Evolutionary conservation across 2,113 vertebrate genomes (phyloP).

Genomic region (Hyaena hyaena): DNA sequence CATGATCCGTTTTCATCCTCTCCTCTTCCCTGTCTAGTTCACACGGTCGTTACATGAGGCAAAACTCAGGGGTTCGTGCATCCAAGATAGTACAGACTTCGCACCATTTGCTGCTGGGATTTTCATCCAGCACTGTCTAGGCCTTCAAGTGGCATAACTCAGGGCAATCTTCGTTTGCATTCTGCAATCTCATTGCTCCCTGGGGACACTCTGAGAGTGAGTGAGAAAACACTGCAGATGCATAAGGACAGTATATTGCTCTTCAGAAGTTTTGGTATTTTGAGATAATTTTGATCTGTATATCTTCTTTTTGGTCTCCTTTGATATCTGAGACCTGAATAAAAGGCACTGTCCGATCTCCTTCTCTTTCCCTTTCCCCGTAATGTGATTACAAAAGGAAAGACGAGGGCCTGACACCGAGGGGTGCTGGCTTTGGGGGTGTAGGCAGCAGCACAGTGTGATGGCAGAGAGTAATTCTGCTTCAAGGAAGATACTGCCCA

Average conservation of each 20-base stretch:
- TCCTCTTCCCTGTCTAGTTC: neutral
- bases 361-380: conserved; percentile 76
- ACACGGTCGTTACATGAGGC: neutral
- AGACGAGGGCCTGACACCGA: neutral
- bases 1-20: neutral
- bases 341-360: conserved; percentile 31
- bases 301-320: conserved; percentile 77
- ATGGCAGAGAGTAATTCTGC: conserved; percentile 85
- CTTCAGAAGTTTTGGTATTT: conserved; percentile 64
- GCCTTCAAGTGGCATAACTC: conserved; percentile 41
- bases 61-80: neutral
- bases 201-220: conserved; percentile 61
- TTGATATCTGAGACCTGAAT: conserved; percentile 61
- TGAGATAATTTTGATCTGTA: conserved; percentile 73
- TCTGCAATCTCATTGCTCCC: conserved; percentile 57
- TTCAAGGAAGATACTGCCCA: conserved; percentile 87
- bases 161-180: conserved; percentile 54
- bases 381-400: conserved; percentile 81
- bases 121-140: conserved; percentile 15
- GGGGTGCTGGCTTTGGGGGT: conserved; percentile 31
- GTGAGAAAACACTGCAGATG: conserved; percentile 72
- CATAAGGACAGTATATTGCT: conserved; percentile 68
- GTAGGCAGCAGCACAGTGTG: neutral
- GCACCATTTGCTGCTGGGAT: neutral
- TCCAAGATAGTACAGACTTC: neutral